A percentile compares a stretch with the other conserved stretches of the same genome.
Conservation (phyloP, 2,888 invertebrate genomes). For the Lasioglossum vierecki region DNA sequence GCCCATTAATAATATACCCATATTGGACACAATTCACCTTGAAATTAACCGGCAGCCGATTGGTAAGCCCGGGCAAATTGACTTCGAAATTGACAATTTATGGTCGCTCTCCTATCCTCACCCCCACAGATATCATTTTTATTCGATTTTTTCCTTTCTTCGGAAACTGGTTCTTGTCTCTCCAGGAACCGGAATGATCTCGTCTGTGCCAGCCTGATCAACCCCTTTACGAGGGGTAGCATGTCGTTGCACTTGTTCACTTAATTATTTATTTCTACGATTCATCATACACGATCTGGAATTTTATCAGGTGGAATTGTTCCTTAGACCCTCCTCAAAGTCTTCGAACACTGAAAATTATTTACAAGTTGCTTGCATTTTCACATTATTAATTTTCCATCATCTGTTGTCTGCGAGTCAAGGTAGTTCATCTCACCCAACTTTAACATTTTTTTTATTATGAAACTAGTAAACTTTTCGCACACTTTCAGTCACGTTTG, state of each 20-base stretch:
- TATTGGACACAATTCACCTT: constrained; percentile 85
- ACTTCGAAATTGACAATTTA: constrained; percentile 84
- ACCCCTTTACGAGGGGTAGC: neutral
- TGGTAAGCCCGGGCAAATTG: constrained; percentile 84
- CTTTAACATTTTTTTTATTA: too few species aligned
- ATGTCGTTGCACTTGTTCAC: neutral
- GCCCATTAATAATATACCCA: constrained; percentile 84
- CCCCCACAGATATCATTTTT: constrained; percentile 11
- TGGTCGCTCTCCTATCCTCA: constrained; percentile 72
- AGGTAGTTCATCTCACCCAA: neutral
- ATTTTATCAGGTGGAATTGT: neutral
- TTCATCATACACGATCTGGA: neutral
- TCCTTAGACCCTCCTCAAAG: neutral
- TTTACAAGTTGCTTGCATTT: neutral
- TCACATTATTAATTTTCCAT: neutral
- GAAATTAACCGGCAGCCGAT: constrained; percentile 84
- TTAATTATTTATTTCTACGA: neutral
- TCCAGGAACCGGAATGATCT: neutral
- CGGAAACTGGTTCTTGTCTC: neutral
- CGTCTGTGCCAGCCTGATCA: neutral
- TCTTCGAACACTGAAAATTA: neutral
- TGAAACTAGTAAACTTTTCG: too few species aligned
- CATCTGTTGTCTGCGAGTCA: neutral
- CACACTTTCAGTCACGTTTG: too few species aligned
- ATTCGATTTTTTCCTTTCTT: neutral